Conservation (phyloP, 2,888 invertebrate genomes). For the Tetranychus truncatus region DNA sequence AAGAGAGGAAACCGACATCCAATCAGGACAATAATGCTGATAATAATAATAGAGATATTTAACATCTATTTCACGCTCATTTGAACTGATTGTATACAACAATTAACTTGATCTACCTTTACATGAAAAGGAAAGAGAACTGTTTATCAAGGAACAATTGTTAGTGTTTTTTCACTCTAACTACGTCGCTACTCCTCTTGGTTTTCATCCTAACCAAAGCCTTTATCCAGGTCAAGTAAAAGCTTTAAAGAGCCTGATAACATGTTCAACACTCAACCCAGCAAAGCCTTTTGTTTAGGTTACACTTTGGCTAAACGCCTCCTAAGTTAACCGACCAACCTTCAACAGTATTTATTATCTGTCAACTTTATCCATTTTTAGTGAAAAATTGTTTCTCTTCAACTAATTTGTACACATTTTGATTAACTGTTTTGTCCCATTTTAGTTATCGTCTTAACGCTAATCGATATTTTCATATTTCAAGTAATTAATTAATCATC, state of each 20-base stretch:
- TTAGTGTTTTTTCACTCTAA: background rate
- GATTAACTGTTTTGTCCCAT: no score
- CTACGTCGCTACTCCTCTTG: background rate
- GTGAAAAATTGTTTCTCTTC: no score
- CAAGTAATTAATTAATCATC: no score
- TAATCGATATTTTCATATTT: no score
- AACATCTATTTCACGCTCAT: background rate
- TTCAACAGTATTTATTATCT: no score
- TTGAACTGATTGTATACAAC: background rate
- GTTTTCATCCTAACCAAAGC: background rate
- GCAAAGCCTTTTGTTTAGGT: no score
- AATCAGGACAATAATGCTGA: background rate
- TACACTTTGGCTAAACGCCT: no score
- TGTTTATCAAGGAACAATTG: background rate
- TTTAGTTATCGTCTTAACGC: no score
- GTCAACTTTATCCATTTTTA: no score
- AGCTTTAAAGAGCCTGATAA: background rate
- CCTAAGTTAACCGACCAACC: no score
- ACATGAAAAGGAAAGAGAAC: background rate
- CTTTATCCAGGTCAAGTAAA: background rate
- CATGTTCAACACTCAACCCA: no score
- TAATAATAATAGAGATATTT: background rate
- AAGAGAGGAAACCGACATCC: background rate
- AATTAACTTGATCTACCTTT: slow-evolving; percentile 1
- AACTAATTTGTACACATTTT: no score